Conservation (phyloP, 2,888 invertebrate species). For the Encarsia formosa region DNA sequence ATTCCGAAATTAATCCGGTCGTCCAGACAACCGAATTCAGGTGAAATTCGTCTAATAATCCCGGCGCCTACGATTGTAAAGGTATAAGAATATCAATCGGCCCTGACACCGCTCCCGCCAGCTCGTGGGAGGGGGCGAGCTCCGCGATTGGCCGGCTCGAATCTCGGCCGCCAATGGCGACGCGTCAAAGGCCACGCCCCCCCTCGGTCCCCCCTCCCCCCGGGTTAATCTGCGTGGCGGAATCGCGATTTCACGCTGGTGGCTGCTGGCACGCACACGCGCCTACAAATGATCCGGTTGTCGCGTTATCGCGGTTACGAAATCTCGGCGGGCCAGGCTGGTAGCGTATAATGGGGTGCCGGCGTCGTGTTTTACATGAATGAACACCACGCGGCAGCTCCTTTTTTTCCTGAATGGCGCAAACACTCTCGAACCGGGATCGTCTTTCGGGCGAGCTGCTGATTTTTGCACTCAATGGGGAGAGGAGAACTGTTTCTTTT, state of each 20-base stretch:
- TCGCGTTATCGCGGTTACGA: conserved; percentile 2
- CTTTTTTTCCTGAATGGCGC: conserved; percentile 44
- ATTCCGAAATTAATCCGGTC: too few species aligned
- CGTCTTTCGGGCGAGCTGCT: too few species aligned
- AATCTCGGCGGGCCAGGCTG: not conserved
- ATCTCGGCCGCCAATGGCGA: not conserved
- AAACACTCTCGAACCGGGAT: too few species aligned
- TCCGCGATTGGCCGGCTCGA: not conserved
- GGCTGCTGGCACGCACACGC: conserved; percentile 27
- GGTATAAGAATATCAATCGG: too few species aligned
- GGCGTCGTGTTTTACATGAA: not conserved
- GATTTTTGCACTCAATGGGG: too few species aligned
- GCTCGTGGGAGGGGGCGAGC: not conserved
- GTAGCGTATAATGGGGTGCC: not conserved
- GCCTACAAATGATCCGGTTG: not conserved
- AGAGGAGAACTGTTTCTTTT: too few species aligned
- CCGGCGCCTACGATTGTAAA: too few species aligned
- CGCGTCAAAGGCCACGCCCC: not conserved
- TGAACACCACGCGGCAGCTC: conserved; percentile 33
- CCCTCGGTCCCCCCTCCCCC: not conserved
- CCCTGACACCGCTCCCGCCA: not conserved
- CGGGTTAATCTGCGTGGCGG: conserved; percentile 40
- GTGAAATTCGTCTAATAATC: too few species aligned
- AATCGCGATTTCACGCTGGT: conserved; percentile 47
- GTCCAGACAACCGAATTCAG: too few species aligned